These are phyloP conservation scores for Hydrozoanthus tunicans DNA, from an alignment of 64 coral and sea anemone genomes.

Conservation along the genomic window DNA sequence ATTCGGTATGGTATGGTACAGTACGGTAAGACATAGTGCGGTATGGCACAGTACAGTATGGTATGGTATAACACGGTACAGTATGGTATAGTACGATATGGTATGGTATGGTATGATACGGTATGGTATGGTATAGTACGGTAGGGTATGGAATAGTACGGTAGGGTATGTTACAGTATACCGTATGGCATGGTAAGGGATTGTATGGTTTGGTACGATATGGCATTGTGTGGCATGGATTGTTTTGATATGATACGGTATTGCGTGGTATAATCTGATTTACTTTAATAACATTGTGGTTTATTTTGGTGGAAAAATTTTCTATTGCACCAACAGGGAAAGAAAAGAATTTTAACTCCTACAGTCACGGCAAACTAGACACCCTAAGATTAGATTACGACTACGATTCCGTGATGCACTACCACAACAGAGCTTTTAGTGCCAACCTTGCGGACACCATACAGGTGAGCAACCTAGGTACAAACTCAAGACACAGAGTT, in stretches of 20 bases:
- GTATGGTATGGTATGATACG: neutral
- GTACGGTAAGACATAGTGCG: conserved; percentile 23
- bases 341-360: conserved; percentile 40
- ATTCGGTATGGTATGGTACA: conserved; percentile 12
- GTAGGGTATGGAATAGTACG: neutral
- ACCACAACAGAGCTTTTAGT: conserved; percentile 38
- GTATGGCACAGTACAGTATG: neutral
- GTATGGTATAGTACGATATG: conserved; percentile 14
- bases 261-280: neutral
- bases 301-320: neutral
- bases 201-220: too few relatives aligned
- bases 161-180: neutral
- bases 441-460: conserved; percentile 10
- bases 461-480: conserved; percentile 4
- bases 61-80: conserved; percentile 1
- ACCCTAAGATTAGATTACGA: conserved; percentile 17
- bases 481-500: neutral
- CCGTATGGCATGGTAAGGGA: too few relatives aligned
- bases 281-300: neutral
- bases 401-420: conserved; percentile 53
- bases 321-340: conserved; percentile 2
- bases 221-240: too few relatives aligned
- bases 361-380: conserved; percentile 27
- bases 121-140: conserved; percentile 14
- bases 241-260: too few relatives aligned